These are phyloP conservation scores for Antechinus stuartii DNA, from an alignment of 2,113 vertebrate species.

Conservation along the genomic window DNA sequence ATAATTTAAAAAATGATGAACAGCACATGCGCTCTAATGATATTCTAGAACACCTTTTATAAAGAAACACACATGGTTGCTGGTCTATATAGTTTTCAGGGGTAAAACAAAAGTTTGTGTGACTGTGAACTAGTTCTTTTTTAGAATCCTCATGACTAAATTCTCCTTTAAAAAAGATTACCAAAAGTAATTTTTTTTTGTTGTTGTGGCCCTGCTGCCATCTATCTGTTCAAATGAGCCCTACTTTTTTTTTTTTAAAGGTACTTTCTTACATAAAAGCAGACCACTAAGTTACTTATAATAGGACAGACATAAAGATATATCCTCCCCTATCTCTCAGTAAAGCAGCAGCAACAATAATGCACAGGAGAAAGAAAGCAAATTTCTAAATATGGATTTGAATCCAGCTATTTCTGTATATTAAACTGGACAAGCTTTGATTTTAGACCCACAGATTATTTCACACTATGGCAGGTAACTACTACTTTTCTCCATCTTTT, in stretches of 20 bases:
- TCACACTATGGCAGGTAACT: not conserved
- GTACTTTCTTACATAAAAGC: not conserved
- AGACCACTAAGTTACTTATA: not conserved
- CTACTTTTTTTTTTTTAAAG: not conserved
- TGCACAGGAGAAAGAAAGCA: not conserved
- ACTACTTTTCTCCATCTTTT: accelerated
- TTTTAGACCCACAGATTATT: not conserved
- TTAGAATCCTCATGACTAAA: not conserved
- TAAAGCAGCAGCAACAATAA: not conserved
- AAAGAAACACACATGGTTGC: not conserved
- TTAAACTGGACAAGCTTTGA: not conserved
- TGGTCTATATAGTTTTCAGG: not conserved
- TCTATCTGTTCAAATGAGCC: not conserved
- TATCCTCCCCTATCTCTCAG: not conserved
- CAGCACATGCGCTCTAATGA: accelerated
- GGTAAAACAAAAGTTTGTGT: accelerated
- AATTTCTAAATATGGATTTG: not conserved
- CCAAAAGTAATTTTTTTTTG: not conserved
- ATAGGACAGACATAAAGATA: not conserved
- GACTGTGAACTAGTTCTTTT: not conserved
- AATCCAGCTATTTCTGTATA: not conserved
- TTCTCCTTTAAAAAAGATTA: not conserved
- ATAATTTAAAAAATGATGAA: not conserved
- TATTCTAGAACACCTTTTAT: not conserved
- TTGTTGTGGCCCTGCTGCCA: not conserved